phyloP scores from a whole-genome alignment of 2,113 vertebrate genomes.

The Himantopus leucocephalus region DNA sequence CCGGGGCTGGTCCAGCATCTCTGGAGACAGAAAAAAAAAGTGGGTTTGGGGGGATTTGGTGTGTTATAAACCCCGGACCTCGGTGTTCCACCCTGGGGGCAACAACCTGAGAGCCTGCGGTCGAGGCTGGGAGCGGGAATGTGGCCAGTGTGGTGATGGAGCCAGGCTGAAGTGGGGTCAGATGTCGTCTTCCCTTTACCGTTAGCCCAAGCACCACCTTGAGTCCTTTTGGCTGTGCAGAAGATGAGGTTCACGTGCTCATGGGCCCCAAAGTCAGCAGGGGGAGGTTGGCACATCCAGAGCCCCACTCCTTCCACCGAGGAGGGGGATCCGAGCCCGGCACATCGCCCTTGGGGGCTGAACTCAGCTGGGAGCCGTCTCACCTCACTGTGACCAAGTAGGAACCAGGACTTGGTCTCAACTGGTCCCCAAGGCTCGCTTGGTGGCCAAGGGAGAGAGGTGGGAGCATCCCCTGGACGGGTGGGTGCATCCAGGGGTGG shows the following conservation, averaged over 20 bases:
- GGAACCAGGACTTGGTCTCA: neutral
- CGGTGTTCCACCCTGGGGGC: too few species aligned
- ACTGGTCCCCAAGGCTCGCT: neutral
- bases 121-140: neutral
- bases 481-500: neutral
- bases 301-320: fast-evolving
- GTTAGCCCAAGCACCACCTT: fast-evolving
- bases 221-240: neutral
- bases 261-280: neutral
- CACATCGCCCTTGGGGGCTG: neutral
- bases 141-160: neutral
- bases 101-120: fast-evolving
- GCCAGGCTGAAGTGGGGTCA: neutral
- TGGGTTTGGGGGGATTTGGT: neutral
- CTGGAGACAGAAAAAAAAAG: neutral
- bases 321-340: fast-evolving
- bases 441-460: neutral
- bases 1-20: neutral
- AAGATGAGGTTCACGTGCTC: neutral
- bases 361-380: fast-evolving
- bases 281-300: neutral
- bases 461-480: fast-evolving
- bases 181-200: neutral
- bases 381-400: fast-evolving
- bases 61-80: neutral